These are phyloP conservation scores for Spinibarbus caldwelli DNA, from an alignment of 2,797 vertebrate species.

Conservation along the genomic window DNA sequence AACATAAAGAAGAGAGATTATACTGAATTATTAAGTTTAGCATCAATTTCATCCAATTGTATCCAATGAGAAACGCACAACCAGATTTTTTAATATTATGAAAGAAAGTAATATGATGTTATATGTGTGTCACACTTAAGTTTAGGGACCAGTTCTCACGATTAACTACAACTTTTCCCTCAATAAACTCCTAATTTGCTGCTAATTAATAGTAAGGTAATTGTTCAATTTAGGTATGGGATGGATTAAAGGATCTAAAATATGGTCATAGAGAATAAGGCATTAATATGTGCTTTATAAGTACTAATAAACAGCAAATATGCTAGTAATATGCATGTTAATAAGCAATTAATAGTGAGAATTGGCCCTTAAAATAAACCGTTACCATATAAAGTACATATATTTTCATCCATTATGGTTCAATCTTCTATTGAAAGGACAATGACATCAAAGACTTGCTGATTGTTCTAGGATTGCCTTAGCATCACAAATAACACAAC, in stretches of 20 bases:
- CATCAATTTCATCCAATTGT: not conserved
- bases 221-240: not conserved
- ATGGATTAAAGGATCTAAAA: no score
- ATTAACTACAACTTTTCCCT: not conserved
- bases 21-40: not conserved
- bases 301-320: not conserved
- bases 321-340: not conserved
- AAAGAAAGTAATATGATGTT: not conserved
- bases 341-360: not conserved
- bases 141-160: no score
- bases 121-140: no score
- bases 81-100: not conserved
- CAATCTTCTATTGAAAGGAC: no score
- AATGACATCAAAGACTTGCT: not conserved
- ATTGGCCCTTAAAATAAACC: not conserved
- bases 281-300: no score
- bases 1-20: constrained; percentile 20
- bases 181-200: not conserved
- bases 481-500: not conserved
- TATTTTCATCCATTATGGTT: not conserved
- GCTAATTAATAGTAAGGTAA: not conserved
- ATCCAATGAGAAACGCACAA: not conserved
- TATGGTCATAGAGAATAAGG: no score
- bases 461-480: not conserved
- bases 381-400: not conserved